Conservation (phyloP, 2,888 invertebrate genomes). For the Cecidostiba fungosa region DNA sequence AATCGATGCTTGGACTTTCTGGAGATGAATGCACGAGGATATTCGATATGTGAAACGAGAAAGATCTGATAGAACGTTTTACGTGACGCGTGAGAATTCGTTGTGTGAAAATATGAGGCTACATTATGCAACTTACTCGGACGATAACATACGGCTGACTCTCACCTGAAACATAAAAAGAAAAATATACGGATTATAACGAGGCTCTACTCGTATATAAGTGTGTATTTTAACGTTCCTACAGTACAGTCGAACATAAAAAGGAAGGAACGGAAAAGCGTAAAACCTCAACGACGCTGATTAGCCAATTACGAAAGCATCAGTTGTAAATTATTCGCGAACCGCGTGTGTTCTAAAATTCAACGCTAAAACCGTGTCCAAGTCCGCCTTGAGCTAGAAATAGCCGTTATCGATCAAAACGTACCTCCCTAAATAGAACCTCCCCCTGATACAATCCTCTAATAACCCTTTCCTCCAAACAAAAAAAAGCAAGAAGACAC, state of each 20-base stretch:
- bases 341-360: not conserved
- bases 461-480: not conserved
- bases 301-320: not conserved
- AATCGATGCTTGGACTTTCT: not conserved
- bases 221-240: not conserved
- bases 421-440: not conserved
- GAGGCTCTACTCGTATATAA: not conserved
- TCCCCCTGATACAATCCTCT: not conserved
- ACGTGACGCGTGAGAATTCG: not conserved
- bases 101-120: not conserved
- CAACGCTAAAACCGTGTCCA: not conserved
- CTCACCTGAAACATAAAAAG: too few relatives aligned
- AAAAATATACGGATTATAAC: not conserved
- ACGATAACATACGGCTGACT: too few relatives aligned
- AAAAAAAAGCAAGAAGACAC: not conserved
- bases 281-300: not conserved
- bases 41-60: not conserved
- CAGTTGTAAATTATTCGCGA: not conserved
- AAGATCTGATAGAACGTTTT: not conserved
- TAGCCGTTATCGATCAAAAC: slow-evolving; percentile 3
- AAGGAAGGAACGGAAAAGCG: not conserved
- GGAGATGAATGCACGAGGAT: not conserved
- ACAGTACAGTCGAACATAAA: not conserved
- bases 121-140: too few relatives aligned
- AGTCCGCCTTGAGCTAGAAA: slow-evolving; percentile 5